phyloP scores from a whole-genome alignment of 2,113 vertebrate genomes.

The Eurypyga helias region DNA sequence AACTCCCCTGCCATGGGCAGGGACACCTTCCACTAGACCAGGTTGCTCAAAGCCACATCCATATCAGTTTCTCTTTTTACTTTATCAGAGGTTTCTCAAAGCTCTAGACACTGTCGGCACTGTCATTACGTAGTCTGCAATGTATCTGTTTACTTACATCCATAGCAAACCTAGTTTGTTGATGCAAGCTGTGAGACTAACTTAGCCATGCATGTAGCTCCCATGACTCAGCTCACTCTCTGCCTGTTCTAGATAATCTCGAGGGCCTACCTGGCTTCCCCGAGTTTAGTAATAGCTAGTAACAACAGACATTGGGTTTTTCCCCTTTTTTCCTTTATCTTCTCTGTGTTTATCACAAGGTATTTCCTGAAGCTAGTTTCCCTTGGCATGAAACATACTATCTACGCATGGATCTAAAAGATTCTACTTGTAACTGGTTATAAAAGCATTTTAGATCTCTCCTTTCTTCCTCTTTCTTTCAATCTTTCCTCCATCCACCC shows the following conservation, averaged over 20 bases:
- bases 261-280: background rate
- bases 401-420: background rate
- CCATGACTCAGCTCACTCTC: background rate
- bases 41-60: too few relatives aligned
- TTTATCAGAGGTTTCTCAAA: background rate
- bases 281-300: background rate
- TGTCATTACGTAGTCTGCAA: background rate
- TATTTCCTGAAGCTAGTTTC: constrained; percentile 36
- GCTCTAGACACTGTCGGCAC: background rate
- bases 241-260: background rate
- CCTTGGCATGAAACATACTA: background rate
- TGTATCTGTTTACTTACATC: background rate
- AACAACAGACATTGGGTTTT: background rate
- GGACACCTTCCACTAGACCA: too few relatives aligned
- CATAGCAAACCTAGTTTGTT: background rate
- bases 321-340: background rate
- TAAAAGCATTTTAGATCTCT: background rate
- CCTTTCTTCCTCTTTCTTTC: background rate
- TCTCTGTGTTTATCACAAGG: constrained; percentile 3
- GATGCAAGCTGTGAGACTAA: background rate
- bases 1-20: too few relatives aligned
- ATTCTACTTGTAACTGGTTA: background rate
- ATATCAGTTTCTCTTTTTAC: background rate
- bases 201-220: background rate
- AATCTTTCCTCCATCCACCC: background rate